Conservation (phyloP, 2,113 vertebrate genomes). For the Monarcha castaneiventris region DNA sequence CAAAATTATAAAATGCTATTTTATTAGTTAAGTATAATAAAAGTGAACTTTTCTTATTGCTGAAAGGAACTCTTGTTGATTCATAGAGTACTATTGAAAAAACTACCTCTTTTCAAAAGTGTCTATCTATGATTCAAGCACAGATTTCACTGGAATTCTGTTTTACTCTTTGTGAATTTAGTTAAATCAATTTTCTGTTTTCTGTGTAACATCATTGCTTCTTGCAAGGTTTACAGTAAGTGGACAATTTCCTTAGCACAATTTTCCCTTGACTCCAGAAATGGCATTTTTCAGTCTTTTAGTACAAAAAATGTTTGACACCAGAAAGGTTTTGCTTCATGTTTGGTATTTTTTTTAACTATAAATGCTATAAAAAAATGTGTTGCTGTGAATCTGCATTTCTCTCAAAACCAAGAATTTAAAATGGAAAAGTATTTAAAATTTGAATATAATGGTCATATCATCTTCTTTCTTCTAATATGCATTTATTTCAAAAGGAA, state of each 20-base stretch:
- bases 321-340: background rate
- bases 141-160: background rate
- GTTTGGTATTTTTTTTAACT: background rate
- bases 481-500: background rate
- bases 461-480: background rate
- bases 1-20: background rate
- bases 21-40: background rate
- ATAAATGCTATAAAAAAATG: background rate
- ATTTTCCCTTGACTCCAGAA: background rate
- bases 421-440: background rate
- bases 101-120: background rate
- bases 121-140: background rate
- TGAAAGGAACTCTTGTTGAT: background rate
- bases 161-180: background rate
- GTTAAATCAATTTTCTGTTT: background rate
- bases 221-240: background rate
- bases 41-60: background rate
- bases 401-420: background rate
- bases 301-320: background rate
- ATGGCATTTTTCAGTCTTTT: background rate
- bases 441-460: background rate
- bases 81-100: background rate
- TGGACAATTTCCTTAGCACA: background rate
- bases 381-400: background rate
- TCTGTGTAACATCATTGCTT: background rate